Conservation (phyloP, 2,113 vertebrate species). For the Zosterops pallidus region DNA sequence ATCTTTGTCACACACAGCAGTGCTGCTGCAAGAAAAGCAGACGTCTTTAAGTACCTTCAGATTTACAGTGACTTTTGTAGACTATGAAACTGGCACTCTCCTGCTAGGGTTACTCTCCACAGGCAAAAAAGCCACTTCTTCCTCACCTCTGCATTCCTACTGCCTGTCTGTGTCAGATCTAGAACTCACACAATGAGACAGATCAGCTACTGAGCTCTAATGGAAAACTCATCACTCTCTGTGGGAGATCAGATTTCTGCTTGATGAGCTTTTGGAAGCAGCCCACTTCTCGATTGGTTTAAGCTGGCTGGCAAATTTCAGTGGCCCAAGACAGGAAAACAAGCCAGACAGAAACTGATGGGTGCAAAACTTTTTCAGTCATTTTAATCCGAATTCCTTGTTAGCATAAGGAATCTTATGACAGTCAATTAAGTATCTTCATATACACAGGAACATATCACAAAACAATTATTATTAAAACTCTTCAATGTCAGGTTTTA, state of each 20-base stretch:
- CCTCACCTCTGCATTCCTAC: not conserved
- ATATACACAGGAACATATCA: not conserved
- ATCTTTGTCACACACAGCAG: not conserved
- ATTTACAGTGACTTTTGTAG: not conserved
- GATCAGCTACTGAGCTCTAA: not conserved
- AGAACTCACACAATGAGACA: not conserved
- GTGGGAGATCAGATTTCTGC: not conserved
- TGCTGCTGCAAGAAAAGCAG: not conserved
- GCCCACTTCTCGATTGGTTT: not conserved
- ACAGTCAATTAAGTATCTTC: not conserved
- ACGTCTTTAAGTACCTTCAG: not conserved
- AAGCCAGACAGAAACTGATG: not conserved
- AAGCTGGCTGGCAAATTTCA: not conserved
- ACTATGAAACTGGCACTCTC: not conserved
- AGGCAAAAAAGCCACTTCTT: not conserved
- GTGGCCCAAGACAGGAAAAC: not conserved
- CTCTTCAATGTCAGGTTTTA: not conserved
- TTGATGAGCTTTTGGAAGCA: not conserved
- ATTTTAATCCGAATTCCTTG: not conserved
- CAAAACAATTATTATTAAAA: not conserved
- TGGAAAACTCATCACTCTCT: not conserved
- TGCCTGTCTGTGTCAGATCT: not conserved
- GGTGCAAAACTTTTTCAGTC: not conserved
- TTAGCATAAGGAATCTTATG: not conserved
- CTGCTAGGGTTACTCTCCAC: not conserved